A percentile compares a stretch with the other conserved stretches of the same genome.
Evolutionary conservation across 2,797 vertebrate genomes (phyloP).

Genomic region (Mus spretus): DNA sequence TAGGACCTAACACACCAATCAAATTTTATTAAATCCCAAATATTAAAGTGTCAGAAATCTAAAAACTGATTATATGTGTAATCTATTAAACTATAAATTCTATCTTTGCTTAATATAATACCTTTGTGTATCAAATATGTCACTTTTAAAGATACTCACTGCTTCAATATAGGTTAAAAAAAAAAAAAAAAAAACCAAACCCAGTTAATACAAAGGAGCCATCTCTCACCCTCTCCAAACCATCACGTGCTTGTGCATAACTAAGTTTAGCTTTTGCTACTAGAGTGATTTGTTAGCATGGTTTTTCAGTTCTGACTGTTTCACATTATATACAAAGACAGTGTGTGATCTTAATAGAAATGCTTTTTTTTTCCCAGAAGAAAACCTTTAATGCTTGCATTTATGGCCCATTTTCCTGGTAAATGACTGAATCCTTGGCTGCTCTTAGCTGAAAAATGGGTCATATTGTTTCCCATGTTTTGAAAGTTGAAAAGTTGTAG

Average conservation of each 20-base stretch:
- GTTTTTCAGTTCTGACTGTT: constrained; percentile 42
- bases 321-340: constrained; percentile 78
- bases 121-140: neutral
- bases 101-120: constrained; percentile 31
- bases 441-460: constrained; percentile 33
- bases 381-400: constrained; percentile 83
- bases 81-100: constrained; percentile 39
- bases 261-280: constrained; percentile 52
- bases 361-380: constrained; percentile 50
- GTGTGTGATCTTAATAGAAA: constrained; percentile 73
- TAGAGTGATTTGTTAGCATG: neutral
- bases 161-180: neutral
- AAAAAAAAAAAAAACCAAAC: no score
- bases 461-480: constrained; percentile 35
- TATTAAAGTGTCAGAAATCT: constrained; percentile 50
- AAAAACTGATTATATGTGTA: constrained; percentile 5
- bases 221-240: neutral
- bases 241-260: neutral
- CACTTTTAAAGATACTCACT: constrained; percentile 62
- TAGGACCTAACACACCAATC: neutral
- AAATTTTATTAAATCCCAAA: constrained; percentile 48
- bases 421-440: constrained; percentile 53
- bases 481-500: constrained; percentile 42
- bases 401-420: constrained; percentile 80
- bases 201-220: neutral